Base-by-base conservation (phyloP, 1,140 invertebrate genomes). In the Battus philenor region DNA sequence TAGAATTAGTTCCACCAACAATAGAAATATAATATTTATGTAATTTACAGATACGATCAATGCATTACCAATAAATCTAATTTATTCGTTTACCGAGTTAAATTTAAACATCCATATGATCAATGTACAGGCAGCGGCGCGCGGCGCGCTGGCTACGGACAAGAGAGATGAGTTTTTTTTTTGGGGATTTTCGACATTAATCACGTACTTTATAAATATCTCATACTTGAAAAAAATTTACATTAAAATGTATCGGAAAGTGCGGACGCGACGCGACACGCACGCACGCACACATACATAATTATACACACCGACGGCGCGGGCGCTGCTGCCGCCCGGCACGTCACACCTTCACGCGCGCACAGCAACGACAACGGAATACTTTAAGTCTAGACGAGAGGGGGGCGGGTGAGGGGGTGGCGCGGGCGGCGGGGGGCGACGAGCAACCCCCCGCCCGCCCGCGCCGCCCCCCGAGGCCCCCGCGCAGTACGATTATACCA, bases 21-120 rank as follows among this genome's bases (percentile, higher is more conserved):
- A 83, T 85, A 82, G 67, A 84, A 81, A 84, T 84, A 84, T 84
- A 79, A 76, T 83, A 79, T 81, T 78, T 76, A 79, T 72, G 68
- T 80, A 58, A 80, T 80, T 78, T 82, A 82, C 72, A 80, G 65
- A 75, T 80, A 82, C 71, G 72, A 70, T 74, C 60, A 63, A 75
- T 76, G 71, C 75, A 78, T 62, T 74, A 81, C 68, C 71, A 52
- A 83, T 74, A 77, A 72, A 79, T 78, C 75, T 81, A 81, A 78
- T 77, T 74, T 77, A 80, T 78, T 83, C 77, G 65, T 74, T 79
- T 73, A 74, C 68, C 62, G 75, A 78, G 75, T 78, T 68, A 60
- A 63, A 68, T 69, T 69, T 65, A 75, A 81, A 81, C 73, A 75
- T 78, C 59, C 59, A 70, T 60, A 63, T 59, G 59, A 60, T 47